These are phyloP conservation scores for Acromyrmex echinatior DNA, from an alignment of 1,140 invertebrate species.

Conservation along the genomic window DNA sequence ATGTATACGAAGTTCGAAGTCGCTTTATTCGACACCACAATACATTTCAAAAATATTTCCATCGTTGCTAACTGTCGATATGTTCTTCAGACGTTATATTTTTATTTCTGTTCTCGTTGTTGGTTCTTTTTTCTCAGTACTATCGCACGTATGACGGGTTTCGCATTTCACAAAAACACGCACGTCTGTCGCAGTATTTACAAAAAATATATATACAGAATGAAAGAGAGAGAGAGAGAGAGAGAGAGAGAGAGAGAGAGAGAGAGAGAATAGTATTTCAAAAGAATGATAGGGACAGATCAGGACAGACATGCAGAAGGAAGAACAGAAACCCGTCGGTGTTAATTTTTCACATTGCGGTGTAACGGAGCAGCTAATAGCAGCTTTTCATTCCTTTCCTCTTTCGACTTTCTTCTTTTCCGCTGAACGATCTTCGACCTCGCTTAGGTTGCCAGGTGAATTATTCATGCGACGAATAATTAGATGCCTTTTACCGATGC, in stretches of 20 bases:
- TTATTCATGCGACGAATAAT: slow-evolving; percentile 78
- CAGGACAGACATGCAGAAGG: no score
- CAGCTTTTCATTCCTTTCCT: slow-evolving; percentile 22
- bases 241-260: not conserved
- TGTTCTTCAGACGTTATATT: slow-evolving; percentile 45
- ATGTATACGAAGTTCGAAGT: not conserved
- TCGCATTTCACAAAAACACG: slow-evolving; percentile 58
- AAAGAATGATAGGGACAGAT: slow-evolving; percentile 24
- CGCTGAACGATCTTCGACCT: slow-evolving; percentile 48
- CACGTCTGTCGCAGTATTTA: slow-evolving; percentile 45
- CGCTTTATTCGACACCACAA: not conserved
- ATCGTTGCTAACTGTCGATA: slow-evolving; percentile 46
- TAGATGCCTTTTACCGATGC: slow-evolving; percentile 71
- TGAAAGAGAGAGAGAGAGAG: not conserved
- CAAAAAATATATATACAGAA: slow-evolving; percentile 3
- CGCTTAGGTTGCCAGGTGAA: slow-evolving; percentile 71
- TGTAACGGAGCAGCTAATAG: slow-evolving; percentile 65
- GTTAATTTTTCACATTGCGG: slow-evolving; percentile 60
- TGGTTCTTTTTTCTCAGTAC: slow-evolving; percentile 5
- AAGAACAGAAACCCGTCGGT: slow-evolving; percentile 32
- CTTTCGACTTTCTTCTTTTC: slow-evolving; percentile 28
- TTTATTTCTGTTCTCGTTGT: slow-evolving; percentile 51
- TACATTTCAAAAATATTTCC: slow-evolving; percentile 54
- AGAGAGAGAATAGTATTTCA: slow-evolving; percentile 2
- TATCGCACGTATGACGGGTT: slow-evolving; percentile 32